A percentile compares a stretch with the other conserved stretches of the same genome.
phyloP scores from a whole-genome alignment of 1,140 invertebrate genomes.

The Drosophila ercepeae region DNA sequence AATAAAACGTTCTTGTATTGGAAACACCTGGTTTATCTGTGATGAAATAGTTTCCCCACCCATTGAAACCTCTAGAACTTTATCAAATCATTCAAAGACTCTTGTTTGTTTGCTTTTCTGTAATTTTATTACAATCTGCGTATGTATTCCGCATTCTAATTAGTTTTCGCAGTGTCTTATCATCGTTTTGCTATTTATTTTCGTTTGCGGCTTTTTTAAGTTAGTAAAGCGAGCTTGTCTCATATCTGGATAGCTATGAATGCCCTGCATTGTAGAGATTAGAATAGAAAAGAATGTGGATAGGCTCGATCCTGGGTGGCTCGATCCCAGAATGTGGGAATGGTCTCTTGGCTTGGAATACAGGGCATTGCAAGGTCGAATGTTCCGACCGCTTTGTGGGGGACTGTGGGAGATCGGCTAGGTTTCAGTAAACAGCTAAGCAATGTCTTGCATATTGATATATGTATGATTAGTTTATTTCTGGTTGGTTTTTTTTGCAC shows the following conservation, averaged over 20 bases:
- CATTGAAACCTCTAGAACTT: not conserved
- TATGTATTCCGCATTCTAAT: constrained; percentile 61
- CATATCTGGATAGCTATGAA: constrained; percentile 14
- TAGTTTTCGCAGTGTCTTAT: constrained; percentile 50
- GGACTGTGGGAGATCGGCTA: no score
- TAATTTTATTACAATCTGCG: constrained; percentile 76
- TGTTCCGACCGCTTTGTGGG: constrained; percentile 5
- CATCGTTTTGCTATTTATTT: constrained; percentile 46
- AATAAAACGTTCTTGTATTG: no score
- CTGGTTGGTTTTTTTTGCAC: constrained; percentile 32
- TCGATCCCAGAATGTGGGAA: constrained; percentile 1
- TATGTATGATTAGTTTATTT: constrained; percentile 31
- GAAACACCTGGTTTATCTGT: constrained; percentile 14
- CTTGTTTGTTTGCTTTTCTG: constrained; percentile 66
- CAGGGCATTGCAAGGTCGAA: constrained; percentile 29
- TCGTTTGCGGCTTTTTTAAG: constrained; percentile 27
- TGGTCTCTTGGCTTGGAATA: not conserved
- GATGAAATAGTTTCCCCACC: constrained; percentile 1
- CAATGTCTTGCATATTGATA: constrained; percentile 45
- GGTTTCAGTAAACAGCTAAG: constrained; percentile 32
- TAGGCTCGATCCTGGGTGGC: no score
- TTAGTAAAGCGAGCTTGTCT: constrained; percentile 43
- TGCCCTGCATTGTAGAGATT: no score
- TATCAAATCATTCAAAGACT: constrained; percentile 38
- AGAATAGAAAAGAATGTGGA: no score